Percentiles rank a stretch among this genome's conserved stretches.
Conservation (phyloP, 2,113 vertebrate species). For the Misgurnus mizolepis region DNA sequence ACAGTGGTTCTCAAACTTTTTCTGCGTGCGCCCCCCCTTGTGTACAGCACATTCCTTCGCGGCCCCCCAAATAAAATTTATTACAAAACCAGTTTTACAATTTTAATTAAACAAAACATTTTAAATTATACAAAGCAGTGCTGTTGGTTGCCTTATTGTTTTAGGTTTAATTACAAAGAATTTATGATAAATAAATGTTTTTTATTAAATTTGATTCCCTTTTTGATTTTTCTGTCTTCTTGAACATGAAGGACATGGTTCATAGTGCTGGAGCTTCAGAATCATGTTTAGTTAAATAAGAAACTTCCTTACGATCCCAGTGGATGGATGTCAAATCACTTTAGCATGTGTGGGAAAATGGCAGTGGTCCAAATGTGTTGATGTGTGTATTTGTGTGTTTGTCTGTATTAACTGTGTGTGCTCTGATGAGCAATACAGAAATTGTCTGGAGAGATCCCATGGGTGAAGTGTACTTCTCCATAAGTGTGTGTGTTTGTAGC, state of each 20-base stretch:
- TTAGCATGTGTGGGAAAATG: constrained; percentile 74
- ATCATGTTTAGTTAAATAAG: constrained; percentile 40
- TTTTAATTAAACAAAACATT: too few relatives aligned
- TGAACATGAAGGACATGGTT: background rate
- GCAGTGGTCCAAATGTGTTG: constrained; percentile 62
- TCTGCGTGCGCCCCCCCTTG: too few relatives aligned
- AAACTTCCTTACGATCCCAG: constrained; percentile 53
- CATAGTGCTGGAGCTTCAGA: constrained; percentile 14
- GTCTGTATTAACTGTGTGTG: constrained; percentile 17
- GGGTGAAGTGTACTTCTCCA: background rate
- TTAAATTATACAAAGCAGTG: too few relatives aligned
- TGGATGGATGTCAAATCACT: constrained; percentile 64
- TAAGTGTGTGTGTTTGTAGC: constrained; percentile 7
- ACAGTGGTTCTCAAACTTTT: too few relatives aligned
- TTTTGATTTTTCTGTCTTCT: background rate
- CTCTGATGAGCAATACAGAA: constrained; percentile 29
- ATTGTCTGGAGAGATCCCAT: constrained; percentile 34
- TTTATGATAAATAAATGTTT: too few relatives aligned
- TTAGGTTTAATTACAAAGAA: too few relatives aligned
- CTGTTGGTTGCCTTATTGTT: too few relatives aligned
- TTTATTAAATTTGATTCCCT: too few relatives aligned
- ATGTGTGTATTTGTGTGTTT: constrained; percentile 40
- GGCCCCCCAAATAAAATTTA: too few relatives aligned
- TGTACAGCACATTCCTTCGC: too few relatives aligned
- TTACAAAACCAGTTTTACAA: too few relatives aligned